These are phyloP conservation scores for Sander lucioperca DNA, from an alignment of 2,113 vertebrate genomes.

Conservation along the genomic window DNA sequence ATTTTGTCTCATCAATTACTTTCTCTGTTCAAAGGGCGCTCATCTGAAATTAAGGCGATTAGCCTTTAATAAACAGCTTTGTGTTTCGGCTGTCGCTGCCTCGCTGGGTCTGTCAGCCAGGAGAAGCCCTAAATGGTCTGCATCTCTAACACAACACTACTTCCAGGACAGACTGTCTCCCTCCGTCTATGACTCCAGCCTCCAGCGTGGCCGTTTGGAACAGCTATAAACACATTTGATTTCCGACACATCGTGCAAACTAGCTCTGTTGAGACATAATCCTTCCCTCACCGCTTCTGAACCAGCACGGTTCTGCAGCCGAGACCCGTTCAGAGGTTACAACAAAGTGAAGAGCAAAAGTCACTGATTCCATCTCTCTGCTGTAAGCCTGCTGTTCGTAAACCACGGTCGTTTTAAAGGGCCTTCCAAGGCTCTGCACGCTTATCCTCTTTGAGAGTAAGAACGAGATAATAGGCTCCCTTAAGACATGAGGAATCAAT, in stretches of 20 bases:
- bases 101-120: conserved; percentile 38
- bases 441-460: conserved; percentile 69
- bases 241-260: neutral
- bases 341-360: conserved; percentile 21
- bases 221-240: neutral
- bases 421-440: conserved; percentile 55
- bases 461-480: conserved; percentile 74
- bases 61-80: conserved; percentile 73
- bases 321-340: neutral
- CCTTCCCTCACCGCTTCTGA: neutral
- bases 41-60: conserved; percentile 83
- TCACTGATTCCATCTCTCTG: conserved; percentile 34
- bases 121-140: conserved; percentile 22
- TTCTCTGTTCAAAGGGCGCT: conserved; percentile 67
- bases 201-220: neutral
- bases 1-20: conserved; percentile 73
- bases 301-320: conserved; percentile 16
- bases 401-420: conserved; percentile 69
- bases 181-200: neutral
- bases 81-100: conserved; percentile 47
- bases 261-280: neutral
- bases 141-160: conserved; percentile 26
- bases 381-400: conserved; percentile 59
- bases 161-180: neutral
- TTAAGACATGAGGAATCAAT: conserved; percentile 60